Evolutionary conservation across 2,797 vertebrate genomes (phyloP), one percentile per base, ranked within the genome.

Genomic region (Anomalospiza imberbis): DNA sequence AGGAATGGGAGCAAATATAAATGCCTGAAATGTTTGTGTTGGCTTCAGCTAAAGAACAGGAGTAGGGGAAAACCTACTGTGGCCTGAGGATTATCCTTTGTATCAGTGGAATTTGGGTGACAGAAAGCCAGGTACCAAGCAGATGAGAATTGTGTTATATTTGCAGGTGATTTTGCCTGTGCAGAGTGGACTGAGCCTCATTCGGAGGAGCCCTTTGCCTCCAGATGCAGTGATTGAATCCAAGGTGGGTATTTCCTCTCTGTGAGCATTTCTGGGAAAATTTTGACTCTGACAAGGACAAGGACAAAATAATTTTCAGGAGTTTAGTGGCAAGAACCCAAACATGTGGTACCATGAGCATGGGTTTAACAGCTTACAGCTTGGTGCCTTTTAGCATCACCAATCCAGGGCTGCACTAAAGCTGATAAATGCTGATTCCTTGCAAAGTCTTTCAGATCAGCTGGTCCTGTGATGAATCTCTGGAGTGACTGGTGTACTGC

Each of bases 151-250:
- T 71, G 18, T 8, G 1, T 73, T 94, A 1, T 92, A 28, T 92
- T 91, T 73, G 50, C 94, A 98, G 98, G 96, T 98, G 65, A 97
- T 98, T 53, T 79, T 98, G 82, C 98, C 98, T 57, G 95, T 98
- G 60, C 96, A 98, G 96, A 97, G 98, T 40, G 98, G 98, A 51
- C 95, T 98, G 95, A 98, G 96, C 67, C 62, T 98, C n/a, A 95
- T 98, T 67, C 97, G 94, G 48, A 97, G 97, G 91, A 96, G 92
- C 18, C 84, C 42, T 16, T 67, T 84, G 3, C 74, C 93, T 55
- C 84, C 91, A 66, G 40, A 92, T 63, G 66, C 93, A 28, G 78
- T 91, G 55, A 65, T 92, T 29, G 78, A 97, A 96, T 97, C 98
- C 76, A 97, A 75, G 91, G 84, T 91, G 77, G 24, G 93, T 82